A percentile compares a stretch with the other conserved stretches of the same genome.
phyloP scores from a whole-genome alignment of 2,113 vertebrate genomes.

The Lepus americanus region DNA sequence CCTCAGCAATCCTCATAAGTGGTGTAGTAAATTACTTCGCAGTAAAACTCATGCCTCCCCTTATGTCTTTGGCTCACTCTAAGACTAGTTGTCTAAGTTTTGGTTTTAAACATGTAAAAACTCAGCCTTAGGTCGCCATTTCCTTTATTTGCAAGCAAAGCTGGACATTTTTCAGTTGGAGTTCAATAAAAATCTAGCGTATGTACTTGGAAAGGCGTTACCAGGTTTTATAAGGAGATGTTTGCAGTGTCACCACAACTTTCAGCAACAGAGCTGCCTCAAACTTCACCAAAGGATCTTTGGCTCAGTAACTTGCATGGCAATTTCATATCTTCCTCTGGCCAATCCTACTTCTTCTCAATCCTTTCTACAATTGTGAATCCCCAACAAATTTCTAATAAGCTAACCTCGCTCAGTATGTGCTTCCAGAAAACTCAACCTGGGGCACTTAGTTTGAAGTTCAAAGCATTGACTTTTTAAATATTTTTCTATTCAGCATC shows the following conservation, averaged over 20 bases:
- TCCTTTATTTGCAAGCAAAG: background rate
- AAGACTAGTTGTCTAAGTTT: background rate
- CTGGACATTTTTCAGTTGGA: background rate
- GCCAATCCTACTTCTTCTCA: background rate
- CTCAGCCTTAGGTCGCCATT: background rate
- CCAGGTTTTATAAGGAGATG: background rate
- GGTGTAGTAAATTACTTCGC: background rate
- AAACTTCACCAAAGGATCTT: too few relatives aligned
- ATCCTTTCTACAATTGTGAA: background rate
- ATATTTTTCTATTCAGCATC: background rate
- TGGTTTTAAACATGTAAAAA: background rate
- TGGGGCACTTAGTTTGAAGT: constrained; percentile 47
- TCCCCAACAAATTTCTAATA: constrained; percentile 27
- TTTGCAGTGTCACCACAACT: background rate
- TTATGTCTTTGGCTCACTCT: background rate
- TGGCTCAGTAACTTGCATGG: background rate
- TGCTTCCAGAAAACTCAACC: constrained; percentile 43
- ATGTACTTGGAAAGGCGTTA: background rate
- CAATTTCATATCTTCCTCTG: background rate
- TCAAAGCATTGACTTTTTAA: background rate
- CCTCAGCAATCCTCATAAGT: background rate
- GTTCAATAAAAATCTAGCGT: background rate
- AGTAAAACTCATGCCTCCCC: background rate
- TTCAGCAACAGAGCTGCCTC: background rate
- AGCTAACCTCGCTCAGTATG: constrained; percentile 17